Evolutionary conservation across 2,888 invertebrate species (phyloP).

Genomic region (Agapostemon virescens): DNA sequence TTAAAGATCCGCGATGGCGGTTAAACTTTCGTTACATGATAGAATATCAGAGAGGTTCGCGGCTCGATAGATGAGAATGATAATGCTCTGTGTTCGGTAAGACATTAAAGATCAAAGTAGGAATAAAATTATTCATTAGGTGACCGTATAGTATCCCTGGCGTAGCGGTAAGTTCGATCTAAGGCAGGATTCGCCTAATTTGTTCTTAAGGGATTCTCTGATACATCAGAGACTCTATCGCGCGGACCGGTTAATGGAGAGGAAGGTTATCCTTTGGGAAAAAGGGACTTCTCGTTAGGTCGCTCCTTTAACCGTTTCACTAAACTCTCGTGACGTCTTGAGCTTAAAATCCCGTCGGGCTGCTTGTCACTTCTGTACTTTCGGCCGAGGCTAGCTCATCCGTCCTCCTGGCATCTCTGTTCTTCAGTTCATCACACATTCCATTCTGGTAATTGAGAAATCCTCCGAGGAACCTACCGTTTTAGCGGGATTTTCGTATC

Average conservation of each 20-base stretch:
- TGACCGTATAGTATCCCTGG: neutral
- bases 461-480: constrained; percentile 52
- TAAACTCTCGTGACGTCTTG: constrained; percentile 69
- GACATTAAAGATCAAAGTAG: constrained; percentile 20
- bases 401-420: constrained; percentile 42
- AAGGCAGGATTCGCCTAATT: constrained; percentile 54
- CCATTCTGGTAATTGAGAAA: constrained; percentile 69
- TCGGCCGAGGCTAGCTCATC: constrained; percentile 38
- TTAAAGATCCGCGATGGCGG: neutral
- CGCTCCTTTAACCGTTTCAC: constrained; percentile 66
- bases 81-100: neutral
- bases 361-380: constrained; percentile 67
- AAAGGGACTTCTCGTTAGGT: constrained; percentile 66
- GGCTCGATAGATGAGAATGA: constrained; percentile 5
- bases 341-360: constrained; percentile 68
- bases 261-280: constrained; percentile 64
- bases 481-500: constrained; percentile 43
- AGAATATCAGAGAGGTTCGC: neutral
- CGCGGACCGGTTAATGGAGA: constrained; percentile 59
- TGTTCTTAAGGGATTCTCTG: constrained; percentile 54
- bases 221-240: constrained; percentile 55
- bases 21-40: neutral
- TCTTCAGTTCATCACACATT: constrained; percentile 62
- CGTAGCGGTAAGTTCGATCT: constrained; percentile 26
- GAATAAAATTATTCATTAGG: constrained; percentile 21